Conservation (phyloP, 2,888 invertebrate genomes). For the Xestia sexstrigata region DNA sequence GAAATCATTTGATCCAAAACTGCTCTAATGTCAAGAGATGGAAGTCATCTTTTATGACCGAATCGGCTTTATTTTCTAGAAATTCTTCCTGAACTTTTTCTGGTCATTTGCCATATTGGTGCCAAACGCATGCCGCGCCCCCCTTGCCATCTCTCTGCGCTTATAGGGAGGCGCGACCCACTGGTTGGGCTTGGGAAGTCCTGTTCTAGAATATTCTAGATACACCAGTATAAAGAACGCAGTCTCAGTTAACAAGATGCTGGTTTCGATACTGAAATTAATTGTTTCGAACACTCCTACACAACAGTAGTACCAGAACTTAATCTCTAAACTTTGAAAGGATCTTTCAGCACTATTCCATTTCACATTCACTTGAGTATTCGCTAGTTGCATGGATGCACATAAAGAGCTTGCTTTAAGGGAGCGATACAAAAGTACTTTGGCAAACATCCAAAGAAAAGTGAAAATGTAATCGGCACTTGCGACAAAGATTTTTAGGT, state of each 20-base stretch:
- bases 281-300: not conserved
- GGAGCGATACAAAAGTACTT: slow-evolving; percentile 29
- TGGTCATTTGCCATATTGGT: too few species aligned
- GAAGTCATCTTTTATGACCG: too few species aligned
- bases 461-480: slow-evolving; percentile 35
- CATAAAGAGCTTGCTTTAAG: slow-evolving; percentile 9
- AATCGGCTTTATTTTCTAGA: too few species aligned
- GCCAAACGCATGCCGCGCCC: too few species aligned
- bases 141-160: too few species aligned
- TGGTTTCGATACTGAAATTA: not conserved
- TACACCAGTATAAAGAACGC: not conserved
- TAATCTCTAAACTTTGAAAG: not conserved
- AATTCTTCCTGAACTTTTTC: too few species aligned
- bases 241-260: not conserved
- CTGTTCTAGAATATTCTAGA: not conserved
- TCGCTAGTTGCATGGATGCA: not conserved
- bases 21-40: too few species aligned
- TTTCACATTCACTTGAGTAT: not conserved
- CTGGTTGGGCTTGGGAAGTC: too few species aligned
- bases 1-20: too few species aligned
- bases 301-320: not conserved
- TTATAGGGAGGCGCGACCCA: too few species aligned
- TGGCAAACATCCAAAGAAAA: slow-evolving; percentile 53
- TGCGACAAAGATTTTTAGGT: slow-evolving; percentile 38
- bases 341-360: not conserved